Conservation (phyloP, 2,888 invertebrate species). For the Galeopsomyia nigrocyanea region DNA sequence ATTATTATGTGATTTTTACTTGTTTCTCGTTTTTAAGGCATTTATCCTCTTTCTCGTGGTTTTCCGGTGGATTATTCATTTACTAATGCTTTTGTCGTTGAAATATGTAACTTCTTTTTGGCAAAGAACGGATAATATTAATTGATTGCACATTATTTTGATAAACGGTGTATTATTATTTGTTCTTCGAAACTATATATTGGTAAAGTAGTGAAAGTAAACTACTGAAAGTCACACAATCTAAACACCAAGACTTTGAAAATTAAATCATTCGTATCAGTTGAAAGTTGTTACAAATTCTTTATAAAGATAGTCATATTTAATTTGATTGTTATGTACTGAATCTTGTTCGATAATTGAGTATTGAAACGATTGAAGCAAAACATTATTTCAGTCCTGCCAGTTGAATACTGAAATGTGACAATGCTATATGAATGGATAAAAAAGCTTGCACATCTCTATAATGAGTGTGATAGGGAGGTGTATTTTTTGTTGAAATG, state of each 20-base stretch:
- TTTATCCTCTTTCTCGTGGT: not conserved
- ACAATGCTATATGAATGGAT: slow-evolving; percentile 19
- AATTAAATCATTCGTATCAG: slow-evolving; percentile 1
- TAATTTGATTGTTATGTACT: slow-evolving; percentile 6
- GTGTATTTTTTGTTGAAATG: slow-evolving; percentile 43
- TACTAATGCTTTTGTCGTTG: slow-evolving; percentile 4
- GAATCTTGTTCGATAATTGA: slow-evolving; percentile 3
- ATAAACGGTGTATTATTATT: not conserved
- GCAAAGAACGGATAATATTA: not conserved
- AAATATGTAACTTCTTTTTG: no score
- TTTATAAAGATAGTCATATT: not conserved
- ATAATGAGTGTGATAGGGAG: slow-evolving; percentile 16
- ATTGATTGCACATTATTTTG: not conserved
- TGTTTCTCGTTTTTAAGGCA: not conserved
- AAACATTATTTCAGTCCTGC: slow-evolving; percentile 20
- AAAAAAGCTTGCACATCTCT: slow-evolving; percentile 31
- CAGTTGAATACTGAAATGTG: slow-evolving; percentile 23
- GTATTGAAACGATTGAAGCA: slow-evolving; percentile 10
- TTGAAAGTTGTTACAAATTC: not conserved
- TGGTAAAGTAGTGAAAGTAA: slow-evolving; percentile 9
- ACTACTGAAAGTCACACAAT: not conserved
- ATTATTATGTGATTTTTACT: slow-evolving; percentile 20
- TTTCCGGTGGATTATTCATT: not conserved
- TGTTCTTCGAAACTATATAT: not conserved
- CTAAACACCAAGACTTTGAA: slow-evolving; percentile 13